Conservation (phyloP, 2,888 invertebrate genomes). For the Coelinius sp. region DNA sequence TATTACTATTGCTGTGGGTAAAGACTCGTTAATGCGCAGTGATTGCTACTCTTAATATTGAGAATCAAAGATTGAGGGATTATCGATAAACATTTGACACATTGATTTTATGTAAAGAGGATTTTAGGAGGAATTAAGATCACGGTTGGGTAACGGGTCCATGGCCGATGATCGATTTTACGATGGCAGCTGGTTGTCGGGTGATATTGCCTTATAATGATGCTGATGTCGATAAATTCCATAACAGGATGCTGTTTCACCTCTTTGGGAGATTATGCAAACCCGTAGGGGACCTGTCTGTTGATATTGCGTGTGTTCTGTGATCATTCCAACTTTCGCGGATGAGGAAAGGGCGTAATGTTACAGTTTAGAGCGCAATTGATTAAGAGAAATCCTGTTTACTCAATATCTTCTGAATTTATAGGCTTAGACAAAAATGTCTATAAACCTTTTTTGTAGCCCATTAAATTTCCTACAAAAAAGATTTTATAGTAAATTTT, state of each 20-base stretch:
- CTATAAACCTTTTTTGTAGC: too few species aligned
- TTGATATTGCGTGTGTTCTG: background rate
- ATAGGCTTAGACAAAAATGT: too few species aligned
- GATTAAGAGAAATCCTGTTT: background rate
- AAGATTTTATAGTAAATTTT: too few species aligned
- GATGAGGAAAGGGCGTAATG: background rate
- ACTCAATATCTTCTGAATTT: too few species aligned
- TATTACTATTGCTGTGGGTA: slow-evolving; percentile 14
- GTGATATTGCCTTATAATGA: slow-evolving; percentile 60
- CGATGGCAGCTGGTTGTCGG: slow-evolving; percentile 54
- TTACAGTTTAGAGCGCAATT: slow-evolving; percentile 17
- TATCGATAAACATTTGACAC: background rate
- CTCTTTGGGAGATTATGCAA: slow-evolving; percentile 55
- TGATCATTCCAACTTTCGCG: slow-evolving; percentile 42
- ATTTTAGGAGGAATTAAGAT: slow-evolving; percentile 56
- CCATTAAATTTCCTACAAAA: too few species aligned
- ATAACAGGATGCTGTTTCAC: slow-evolving; percentile 54
- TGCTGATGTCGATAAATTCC: slow-evolving; percentile 61
- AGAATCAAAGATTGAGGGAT: background rate
- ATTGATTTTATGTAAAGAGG: slow-evolving; percentile 51
- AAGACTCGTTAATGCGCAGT: background rate
- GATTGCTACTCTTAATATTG: background rate
- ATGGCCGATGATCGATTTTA: slow-evolving; percentile 52
- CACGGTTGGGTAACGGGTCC: slow-evolving; percentile 62
- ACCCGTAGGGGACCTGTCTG: slow-evolving; percentile 50